Evolutionary conservation across 2,113 vertebrate genomes (phyloP).

Genomic region (Ophthalmolycus amberensis): DNA sequence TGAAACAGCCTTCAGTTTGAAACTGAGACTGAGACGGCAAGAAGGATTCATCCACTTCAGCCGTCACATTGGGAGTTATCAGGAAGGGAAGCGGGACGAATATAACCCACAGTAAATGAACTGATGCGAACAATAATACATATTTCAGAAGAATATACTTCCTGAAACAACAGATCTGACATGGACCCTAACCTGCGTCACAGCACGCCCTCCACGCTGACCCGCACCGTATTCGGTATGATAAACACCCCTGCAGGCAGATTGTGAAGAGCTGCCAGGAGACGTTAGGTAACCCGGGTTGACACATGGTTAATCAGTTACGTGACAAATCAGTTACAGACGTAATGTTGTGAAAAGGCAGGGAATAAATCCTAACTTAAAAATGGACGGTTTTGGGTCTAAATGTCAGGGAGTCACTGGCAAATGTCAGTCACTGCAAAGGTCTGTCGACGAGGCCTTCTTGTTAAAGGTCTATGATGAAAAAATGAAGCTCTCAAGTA

Average conservation of each 20-base stretch:
- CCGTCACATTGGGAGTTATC: conserved; percentile 22
- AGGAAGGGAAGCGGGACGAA: conserved; percentile 9
- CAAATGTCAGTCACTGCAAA: conserved; percentile 36
- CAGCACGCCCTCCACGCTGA: background rate
- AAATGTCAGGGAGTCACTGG: conserved; percentile 17
- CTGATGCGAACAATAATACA: conserved; percentile 27
- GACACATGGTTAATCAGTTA: background rate
- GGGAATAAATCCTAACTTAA: background rate
- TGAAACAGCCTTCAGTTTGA: background rate
- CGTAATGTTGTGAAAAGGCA: background rate
- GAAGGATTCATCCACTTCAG: background rate
- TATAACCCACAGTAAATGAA: conserved; percentile 21
- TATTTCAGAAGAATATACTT: conserved; percentile 43
- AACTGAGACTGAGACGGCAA: background rate
- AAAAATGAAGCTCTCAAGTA: background rate
- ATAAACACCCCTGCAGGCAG: background rate
- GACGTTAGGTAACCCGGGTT: background rate
- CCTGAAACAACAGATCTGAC: conserved; percentile 36
- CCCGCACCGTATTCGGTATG: background rate
- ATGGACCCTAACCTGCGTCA: background rate
- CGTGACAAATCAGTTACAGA: conserved; percentile 1
- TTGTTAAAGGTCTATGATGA: background rate
- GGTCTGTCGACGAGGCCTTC: background rate
- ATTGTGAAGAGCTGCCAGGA: background rate
- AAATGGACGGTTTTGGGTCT: background rate